Evolutionary conservation across 2,113 vertebrate genomes (phyloP).

Genomic region (Neogale vison): DNA sequence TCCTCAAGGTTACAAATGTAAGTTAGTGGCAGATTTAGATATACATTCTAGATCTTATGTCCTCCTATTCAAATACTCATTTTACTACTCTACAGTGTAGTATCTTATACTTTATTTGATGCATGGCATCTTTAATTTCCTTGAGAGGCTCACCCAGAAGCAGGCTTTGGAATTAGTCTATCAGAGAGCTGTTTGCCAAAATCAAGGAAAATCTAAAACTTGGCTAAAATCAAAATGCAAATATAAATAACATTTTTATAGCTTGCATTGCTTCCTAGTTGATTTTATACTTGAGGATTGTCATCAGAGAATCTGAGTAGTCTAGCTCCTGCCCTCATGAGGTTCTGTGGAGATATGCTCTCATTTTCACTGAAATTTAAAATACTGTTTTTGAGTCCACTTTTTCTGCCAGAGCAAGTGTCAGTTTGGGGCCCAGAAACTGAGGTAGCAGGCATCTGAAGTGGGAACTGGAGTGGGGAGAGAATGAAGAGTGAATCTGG

Average conservation of each 20-base stretch:
- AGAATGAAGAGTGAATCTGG: neutral
- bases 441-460: neutral
- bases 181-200: neutral
- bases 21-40: neutral
- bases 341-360: neutral
- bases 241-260: neutral
- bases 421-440: neutral
- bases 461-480: neutral
- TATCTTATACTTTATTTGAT: neutral
- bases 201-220: conserved; percentile 1
- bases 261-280: neutral
- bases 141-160: neutral
- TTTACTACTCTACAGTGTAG: neutral
- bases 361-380: neutral
- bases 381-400: neutral
- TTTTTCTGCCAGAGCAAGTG: neutral
- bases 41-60: neutral
- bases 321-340: neutral
- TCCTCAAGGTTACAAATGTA: neutral
- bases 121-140: neutral
- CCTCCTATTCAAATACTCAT: neutral
- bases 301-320: neutral
- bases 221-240: neutral
- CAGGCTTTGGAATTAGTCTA: conserved; percentile 8
- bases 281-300: neutral